These are phyloP conservation scores for Umimayanthus kanabou DNA, from an alignment of 92 coral and sea anemone genomes.

Conservation along the genomic window DNA sequence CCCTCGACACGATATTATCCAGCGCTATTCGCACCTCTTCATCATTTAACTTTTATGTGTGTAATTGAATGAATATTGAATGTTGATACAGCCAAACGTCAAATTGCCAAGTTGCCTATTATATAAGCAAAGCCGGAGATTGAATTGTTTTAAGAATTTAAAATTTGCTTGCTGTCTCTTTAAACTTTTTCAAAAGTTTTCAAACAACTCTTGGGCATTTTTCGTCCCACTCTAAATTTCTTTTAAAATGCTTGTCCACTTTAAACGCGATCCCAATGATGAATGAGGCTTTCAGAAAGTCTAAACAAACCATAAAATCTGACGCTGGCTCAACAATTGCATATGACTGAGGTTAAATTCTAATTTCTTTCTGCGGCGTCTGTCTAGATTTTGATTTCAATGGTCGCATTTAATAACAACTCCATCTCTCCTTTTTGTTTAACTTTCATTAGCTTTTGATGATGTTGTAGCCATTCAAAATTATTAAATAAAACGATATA, in stretches of 20 bases:
- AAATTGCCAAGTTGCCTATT: not conserved
- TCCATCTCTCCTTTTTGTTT: not conserved
- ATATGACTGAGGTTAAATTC: not conserved
- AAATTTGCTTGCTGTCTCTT: not conserved
- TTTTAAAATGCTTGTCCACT: not conserved
- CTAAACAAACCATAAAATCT: not conserved
- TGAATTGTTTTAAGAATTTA: not conserved
- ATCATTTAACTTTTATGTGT: not conserved
- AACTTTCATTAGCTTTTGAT: slow-evolving; percentile 5
- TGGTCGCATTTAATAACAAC: not conserved
- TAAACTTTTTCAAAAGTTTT: slow-evolving; percentile 3
- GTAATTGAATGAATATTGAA: slow-evolving; percentile 6
- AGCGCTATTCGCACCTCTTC: slow-evolving; percentile 6
- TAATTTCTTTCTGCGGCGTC: slow-evolving; percentile 18
- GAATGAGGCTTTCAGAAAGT: not conserved
- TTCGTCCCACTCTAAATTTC: not conserved
- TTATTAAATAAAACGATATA: slow-evolving; percentile 23
- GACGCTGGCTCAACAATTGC: not conserved
- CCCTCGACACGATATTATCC: not conserved
- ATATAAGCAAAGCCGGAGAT: not conserved
- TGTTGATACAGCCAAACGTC: not conserved
- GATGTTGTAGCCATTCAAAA: slow-evolving; percentile 26
- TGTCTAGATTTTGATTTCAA: slow-evolving; percentile 5
- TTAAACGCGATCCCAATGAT: not conserved
- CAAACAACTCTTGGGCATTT: not conserved